phyloP scores from a whole-genome alignment of 2,113 vertebrate species.

The Rhea americana region DNA sequence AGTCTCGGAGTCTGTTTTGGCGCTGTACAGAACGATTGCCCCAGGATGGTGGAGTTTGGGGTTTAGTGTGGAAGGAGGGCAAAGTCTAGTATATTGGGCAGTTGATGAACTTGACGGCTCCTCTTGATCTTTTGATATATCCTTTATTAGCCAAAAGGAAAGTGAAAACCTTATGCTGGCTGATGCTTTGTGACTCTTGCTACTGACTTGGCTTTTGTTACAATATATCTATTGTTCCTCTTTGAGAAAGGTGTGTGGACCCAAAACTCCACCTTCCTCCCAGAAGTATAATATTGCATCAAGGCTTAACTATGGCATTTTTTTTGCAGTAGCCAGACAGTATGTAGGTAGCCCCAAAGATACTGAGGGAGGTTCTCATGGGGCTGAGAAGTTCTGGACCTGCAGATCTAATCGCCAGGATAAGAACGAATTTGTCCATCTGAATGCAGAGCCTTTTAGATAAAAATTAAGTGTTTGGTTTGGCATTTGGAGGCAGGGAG shows the following conservation, averaged over 20 bases:
- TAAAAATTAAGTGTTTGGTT: conserved; percentile 19
- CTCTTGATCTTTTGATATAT: background rate
- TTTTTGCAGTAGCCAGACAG: background rate
- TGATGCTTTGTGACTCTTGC: background rate
- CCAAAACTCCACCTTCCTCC: background rate
- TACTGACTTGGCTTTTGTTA: background rate
- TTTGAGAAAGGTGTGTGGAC: background rate
- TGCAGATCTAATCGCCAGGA: background rate
- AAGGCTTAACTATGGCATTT: background rate
- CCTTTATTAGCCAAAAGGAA: background rate
- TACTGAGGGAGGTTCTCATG: background rate
- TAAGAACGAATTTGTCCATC: background rate
- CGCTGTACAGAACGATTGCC: background rate
- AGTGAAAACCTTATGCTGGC: too few species aligned
- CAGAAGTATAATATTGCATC: background rate
- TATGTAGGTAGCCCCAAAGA: background rate
- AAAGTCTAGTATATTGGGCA: background rate
- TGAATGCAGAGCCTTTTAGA: background rate
- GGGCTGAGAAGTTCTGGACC: background rate
- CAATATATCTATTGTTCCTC: background rate
- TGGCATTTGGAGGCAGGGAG: conserved; percentile 8
- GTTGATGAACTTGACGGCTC: background rate
- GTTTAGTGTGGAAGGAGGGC: background rate
- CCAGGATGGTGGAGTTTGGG: background rate
- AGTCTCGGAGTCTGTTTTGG: background rate